Evolutionary conservation across 2,113 vertebrate genomes (phyloP).

Genomic region (Lophura nycthemera): DNA sequence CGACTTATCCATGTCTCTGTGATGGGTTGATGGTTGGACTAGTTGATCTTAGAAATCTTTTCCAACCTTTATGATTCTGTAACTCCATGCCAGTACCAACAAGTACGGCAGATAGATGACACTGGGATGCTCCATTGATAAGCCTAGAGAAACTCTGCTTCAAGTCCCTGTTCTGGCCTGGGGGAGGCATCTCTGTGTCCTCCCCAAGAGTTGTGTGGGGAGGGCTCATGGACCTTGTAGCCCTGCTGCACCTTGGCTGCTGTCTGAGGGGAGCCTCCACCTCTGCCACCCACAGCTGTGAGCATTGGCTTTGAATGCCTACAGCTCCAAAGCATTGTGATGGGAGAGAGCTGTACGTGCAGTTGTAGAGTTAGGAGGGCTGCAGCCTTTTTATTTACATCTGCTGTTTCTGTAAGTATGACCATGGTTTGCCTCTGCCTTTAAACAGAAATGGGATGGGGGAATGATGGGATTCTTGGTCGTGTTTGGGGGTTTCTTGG

Average conservation of each 20-base stretch:
- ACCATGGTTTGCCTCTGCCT: neutral
- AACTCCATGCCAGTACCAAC: neutral
- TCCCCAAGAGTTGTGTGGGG: neutral
- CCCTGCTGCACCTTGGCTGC: neutral
- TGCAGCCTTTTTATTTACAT: neutral
- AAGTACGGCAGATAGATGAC: neutral
- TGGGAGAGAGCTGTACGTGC: neutral
- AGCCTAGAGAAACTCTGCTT: neutral
- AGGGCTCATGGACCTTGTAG: neutral
- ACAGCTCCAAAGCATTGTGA: neutral
- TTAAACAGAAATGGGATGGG: neutral
- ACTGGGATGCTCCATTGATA: neutral
- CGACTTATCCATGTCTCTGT: neutral
- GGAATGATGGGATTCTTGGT: neutral
- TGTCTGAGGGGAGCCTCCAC: neutral
- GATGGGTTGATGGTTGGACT: too few species aligned
- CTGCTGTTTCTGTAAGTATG: neutral
- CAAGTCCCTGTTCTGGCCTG: neutral
- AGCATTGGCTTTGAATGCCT: neutral
- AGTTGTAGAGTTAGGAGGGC: neutral
- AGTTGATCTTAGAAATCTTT: too few species aligned
- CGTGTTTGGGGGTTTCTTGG: neutral
- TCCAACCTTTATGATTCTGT: too few species aligned
- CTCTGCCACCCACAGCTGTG: rapidly evolving
- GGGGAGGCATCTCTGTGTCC: neutral